Evolutionary conservation across 2,113 vertebrate genomes (phyloP).

Genomic region (Lucifuga dentata): DNA sequence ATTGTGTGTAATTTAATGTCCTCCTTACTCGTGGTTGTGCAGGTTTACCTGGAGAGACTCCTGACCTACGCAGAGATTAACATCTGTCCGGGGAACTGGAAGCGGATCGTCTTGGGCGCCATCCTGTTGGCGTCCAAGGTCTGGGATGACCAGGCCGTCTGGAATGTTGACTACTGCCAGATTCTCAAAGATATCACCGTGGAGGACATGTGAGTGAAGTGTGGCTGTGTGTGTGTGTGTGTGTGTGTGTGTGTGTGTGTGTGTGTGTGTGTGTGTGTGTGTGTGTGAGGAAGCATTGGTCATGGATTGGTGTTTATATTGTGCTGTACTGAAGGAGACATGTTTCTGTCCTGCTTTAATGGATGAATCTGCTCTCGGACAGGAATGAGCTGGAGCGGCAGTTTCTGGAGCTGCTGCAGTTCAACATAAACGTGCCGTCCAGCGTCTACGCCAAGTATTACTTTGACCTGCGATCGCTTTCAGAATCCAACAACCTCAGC

Average conservation of each 20-base stretch:
- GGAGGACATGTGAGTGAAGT: constrained; percentile 93
- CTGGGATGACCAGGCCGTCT: constrained; percentile 98
- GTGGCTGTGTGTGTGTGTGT: neutral
- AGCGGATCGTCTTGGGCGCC: constrained; percentile 93
- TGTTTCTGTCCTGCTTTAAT: no score
- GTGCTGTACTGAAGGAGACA: no score
- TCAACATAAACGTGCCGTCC: constrained; percentile 98
- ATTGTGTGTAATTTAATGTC: neutral
- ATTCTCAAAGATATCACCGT: constrained; percentile 98
- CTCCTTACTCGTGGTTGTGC: neutral
- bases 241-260: neutral
- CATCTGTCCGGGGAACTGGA: constrained; percentile 97
- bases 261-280: no score
- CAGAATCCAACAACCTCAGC: constrained; percentile 95
- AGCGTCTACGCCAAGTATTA: constrained; percentile 99
- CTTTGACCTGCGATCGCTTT: constrained; percentile 96
- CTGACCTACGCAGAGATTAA: constrained; percentile 96
- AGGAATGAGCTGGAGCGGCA: constrained; percentile 98
- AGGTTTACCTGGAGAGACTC: constrained; percentile 97
- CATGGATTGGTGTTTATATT: no score
- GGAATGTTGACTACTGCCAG: constrained; percentile 99
- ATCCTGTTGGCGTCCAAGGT: constrained; percentile 97
- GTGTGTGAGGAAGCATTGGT: no score
- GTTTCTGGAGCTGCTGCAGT: constrained; percentile 96
- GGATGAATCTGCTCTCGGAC: neutral